phyloP scores from a whole-genome alignment of 1,140 invertebrate species.

The Calephelis nemesis region DNA sequence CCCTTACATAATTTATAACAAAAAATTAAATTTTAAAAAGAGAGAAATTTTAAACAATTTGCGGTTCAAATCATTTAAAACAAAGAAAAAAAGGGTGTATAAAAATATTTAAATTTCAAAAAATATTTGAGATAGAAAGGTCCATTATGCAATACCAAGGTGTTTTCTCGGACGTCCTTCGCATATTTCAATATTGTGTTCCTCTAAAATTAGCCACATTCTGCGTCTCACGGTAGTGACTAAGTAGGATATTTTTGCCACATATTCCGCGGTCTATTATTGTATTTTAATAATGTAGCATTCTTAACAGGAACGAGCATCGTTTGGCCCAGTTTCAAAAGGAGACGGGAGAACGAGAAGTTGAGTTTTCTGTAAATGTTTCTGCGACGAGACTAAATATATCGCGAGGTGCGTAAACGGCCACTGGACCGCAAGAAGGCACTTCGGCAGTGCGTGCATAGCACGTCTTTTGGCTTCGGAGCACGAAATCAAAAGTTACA shows the following conservation, averaged over 20 bases:
- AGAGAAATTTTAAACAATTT: background rate
- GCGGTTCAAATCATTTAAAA: background rate
- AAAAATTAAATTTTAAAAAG: no score
- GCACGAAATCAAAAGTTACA: constrained; percentile 27
- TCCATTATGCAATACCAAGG: background rate
- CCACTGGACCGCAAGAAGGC: constrained; percentile 26
- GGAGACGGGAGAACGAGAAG: constrained; percentile 67
- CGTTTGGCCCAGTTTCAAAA: constrained; percentile 77
- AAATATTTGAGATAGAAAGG: background rate
- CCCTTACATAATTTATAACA: no score
- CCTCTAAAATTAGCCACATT: constrained; percentile 56
- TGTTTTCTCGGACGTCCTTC: constrained; percentile 48
- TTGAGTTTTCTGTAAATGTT: constrained; percentile 70
- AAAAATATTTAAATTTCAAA: constrained; percentile 4
- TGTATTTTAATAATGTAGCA: constrained; percentile 76
- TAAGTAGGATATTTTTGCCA: constrained; percentile 71
- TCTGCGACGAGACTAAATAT: constrained; percentile 68
- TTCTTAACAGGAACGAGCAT: constrained; percentile 69
- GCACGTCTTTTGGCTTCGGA: constrained; percentile 20
- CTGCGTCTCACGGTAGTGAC: constrained; percentile 58
- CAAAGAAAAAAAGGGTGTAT: background rate
- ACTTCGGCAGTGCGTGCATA: constrained; percentile 27
- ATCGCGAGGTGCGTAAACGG: constrained; percentile 41
- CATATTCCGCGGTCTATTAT: constrained; percentile 68
- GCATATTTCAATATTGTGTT: constrained; percentile 64